Evolutionary conservation across 2,888 invertebrate genomes (phyloP).

Genomic region (Lithophane socia): DNA sequence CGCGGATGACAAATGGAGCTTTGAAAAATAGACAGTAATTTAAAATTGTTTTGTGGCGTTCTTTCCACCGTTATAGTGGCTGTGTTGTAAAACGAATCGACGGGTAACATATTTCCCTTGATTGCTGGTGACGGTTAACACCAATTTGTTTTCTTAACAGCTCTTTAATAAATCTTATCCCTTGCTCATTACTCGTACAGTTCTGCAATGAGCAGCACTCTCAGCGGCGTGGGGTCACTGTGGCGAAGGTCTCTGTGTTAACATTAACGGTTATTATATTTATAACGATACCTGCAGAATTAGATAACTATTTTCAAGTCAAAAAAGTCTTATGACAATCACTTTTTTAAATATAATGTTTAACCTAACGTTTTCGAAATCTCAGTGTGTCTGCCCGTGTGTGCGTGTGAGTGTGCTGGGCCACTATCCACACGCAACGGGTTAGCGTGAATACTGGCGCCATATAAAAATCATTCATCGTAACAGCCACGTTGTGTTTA

Average conservation of each 20-base stretch:
- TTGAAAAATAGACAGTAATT: not conserved
- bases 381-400: not conserved
- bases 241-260: constrained; percentile 9
- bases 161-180: not conserved
- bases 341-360: too few relatives aligned
- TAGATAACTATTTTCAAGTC: not conserved
- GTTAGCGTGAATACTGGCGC: constrained; percentile 12
- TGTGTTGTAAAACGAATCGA: not conserved
- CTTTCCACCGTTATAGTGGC: not conserved
- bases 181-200: not conserved
- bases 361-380: not conserved
- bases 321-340: not conserved
- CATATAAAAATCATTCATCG: not conserved
- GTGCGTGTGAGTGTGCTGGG: not conserved
- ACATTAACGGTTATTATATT: constrained; percentile 3
- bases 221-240: constrained; percentile 1
- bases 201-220: not conserved
- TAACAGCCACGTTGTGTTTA: not conserved
- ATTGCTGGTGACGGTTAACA: not conserved
- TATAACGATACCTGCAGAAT: not conserved
- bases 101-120: not conserved
- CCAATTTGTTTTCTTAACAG: not conserved
- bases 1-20: not conserved
- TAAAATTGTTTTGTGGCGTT: not conserved
- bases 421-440: constrained; percentile 1